Percentiles rank a stretch among this genome's conserved stretches.
phyloP scores from a whole-genome alignment of 2,797 vertebrate genomes.

The Ibycter americanus region DNA sequence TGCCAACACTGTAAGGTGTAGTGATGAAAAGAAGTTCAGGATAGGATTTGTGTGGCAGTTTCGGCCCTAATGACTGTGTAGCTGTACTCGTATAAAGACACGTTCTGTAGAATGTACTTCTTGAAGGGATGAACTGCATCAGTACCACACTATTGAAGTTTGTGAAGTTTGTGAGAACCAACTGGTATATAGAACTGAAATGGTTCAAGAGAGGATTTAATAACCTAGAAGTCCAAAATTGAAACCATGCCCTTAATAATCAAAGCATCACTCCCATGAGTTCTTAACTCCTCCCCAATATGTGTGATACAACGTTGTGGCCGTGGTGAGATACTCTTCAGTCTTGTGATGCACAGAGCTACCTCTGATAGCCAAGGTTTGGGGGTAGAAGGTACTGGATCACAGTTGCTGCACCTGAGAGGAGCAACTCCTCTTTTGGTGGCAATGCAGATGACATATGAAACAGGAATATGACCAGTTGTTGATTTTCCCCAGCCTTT shows the following conservation, averaged over 20 bases:
- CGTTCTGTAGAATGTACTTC: neutral
- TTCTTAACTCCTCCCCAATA: neutral
- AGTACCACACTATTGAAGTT: neutral
- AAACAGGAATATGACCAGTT: neutral
- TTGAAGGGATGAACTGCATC: neutral
- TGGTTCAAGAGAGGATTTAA: neutral
- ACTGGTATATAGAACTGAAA: neutral
- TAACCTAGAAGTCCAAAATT: neutral
- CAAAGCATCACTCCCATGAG: neutral
- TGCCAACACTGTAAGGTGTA: neutral
- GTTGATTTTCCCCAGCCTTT: neutral
- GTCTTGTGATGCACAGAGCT: neutral
- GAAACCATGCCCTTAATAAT: neutral
- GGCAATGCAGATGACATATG: neutral
- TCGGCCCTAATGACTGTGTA: neutral
- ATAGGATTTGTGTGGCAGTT: neutral
- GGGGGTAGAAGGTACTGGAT: neutral
- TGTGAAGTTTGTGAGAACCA: neutral
- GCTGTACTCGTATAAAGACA: neutral
- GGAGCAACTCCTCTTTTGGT: neutral
- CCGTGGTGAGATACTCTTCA: neutral
- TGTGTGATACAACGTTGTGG: neutral
- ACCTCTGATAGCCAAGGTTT: neutral
- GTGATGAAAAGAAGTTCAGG: neutral
- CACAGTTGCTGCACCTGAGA: neutral